Conservation (phyloP, 2,113 vertebrate species). For the Otus sunia region DNA sequence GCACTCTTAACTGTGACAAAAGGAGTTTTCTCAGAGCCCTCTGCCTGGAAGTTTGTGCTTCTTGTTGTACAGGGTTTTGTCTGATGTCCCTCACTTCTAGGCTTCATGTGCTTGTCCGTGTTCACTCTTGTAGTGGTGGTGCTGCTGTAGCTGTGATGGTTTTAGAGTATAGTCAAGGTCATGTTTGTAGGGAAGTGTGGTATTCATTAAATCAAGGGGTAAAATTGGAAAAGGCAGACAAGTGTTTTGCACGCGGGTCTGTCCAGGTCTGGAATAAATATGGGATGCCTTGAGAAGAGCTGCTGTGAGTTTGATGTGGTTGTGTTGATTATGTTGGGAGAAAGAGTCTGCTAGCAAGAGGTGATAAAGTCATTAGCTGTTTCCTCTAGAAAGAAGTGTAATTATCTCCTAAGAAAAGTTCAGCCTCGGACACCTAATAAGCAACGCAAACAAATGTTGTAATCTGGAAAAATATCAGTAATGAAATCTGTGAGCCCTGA, state of each 20-base stretch:
- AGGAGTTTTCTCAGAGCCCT: not conserved
- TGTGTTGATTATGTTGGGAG: rapidly evolving
- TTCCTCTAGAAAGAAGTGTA: not conserved
- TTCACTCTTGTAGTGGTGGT: not conserved
- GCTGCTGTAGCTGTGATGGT: not conserved
- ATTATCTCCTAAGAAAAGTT: not conserved
- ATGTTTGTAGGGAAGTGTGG: not conserved
- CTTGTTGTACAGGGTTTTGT: not conserved
- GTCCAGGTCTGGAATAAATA: not conserved
- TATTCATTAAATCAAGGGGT: not conserved
- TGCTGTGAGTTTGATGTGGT: not conserved
- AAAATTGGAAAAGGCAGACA: not conserved
- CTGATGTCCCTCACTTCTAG: not conserved
- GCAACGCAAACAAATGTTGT: not conserved
- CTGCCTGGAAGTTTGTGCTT: not conserved
- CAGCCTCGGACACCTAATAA: not conserved
- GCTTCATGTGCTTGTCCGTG: not conserved
- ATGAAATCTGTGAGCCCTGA: not conserved
- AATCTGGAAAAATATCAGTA: not conserved
- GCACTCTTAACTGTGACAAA: not conserved
- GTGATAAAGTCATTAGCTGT: not conserved
- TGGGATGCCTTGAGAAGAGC: not conserved
- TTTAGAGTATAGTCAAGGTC: not conserved
- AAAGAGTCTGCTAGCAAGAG: not conserved
- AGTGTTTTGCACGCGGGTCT: not conserved